Evolutionary conservation across 2,113 vertebrate species (phyloP), one percentile per base, ranked within the genome.

Genomic region (Pollachius pollachius): DNA sequence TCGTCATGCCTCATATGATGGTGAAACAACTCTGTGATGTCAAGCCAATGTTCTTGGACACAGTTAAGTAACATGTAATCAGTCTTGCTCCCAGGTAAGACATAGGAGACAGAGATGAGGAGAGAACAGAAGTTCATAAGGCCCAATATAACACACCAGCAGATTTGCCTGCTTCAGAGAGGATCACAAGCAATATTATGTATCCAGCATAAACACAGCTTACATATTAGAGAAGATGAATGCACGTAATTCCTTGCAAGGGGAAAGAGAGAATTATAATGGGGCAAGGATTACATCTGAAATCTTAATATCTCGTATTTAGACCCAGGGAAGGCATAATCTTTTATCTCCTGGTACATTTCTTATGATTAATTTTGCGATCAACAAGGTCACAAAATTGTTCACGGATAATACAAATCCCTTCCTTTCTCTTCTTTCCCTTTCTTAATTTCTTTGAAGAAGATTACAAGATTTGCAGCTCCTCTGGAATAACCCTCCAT

Each of bases 231-330:
- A 91, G 93, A 93, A 81, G 88, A 92, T 85, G 86, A 84, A 92
- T 93, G 90, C 91, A 92, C 93, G 90, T 91, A 95, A 96, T 94
- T 96, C 94, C 92, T 89, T 89, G 21, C 52, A 77, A 84, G 68
- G 81, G 64, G 75, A 85, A 82, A 87, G 74, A 76, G 86, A 84
- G 89, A 93, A 91, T 94, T 83, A 95, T 94, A 94, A 95, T 91
- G 84, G 70, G 87, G 75, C 18, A 34, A 89, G 93, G 94, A 95
- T 93, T 93, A 91, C 83, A 92, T 93, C 80, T 79, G 92, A 93
- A 93, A 95, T 95, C 91, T 86, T 96, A 94, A 95, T 95, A 93
- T 96, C 91, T 88, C 86, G 89, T 82, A 81, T 88, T 90, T 92
- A 93, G 93, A 91, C 90, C 87, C 84, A 80, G 64, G 21, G 85